Evolutionary conservation across 2,113 vertebrate genomes (phyloP), one percentile per base, ranked within the genome.

Genomic region (Cynocephalus volans): DNA sequence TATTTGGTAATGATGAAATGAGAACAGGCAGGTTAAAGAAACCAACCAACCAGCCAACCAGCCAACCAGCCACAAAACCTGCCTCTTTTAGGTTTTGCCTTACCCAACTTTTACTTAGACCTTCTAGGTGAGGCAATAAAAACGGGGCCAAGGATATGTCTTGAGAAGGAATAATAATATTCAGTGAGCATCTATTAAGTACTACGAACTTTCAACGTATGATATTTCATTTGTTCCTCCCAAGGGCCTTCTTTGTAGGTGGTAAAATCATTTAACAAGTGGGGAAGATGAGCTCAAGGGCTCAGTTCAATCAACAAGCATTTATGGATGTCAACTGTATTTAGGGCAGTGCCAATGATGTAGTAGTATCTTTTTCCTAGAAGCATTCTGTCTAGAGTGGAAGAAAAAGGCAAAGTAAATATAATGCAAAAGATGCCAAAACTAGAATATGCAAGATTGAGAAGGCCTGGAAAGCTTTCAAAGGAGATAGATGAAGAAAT

Each of bases 91-190:
- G 54, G 92, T 83, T 58, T 93, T 76, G 24, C 19, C 50, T 24
- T 7, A 15, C 72, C 24, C 90, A 23, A 69, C 88, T 87, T 96
- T 88, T 15, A 31, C n/a, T 86, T 92, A 90, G n/a, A 48, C 19
- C 0, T 36, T 87, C 10, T 60, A 77, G 15, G 45, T 50, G 3
- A 70, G 45, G 14, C 79, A 75, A 4, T 73, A 54, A 45, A 85
- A 95, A 45, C 65, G 28, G 9, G 5, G n/a, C 9, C 14, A 75
- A 65, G 6, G 4, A 24, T 69, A 3, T 88, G 1, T 95, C 60
- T 88, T 95, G 54, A 92, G 62, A 92, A 54, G 4, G 64, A 90
- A 19, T 62, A 50, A 45, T 60, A 28, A 5, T 11, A 26, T 85
- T 60, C 28, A 9, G 6, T 88, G 83, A 83, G 10, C 14, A 23